phyloP scores from a whole-genome alignment of 2,113 vertebrate genomes.

The Pagrus major region DNA sequence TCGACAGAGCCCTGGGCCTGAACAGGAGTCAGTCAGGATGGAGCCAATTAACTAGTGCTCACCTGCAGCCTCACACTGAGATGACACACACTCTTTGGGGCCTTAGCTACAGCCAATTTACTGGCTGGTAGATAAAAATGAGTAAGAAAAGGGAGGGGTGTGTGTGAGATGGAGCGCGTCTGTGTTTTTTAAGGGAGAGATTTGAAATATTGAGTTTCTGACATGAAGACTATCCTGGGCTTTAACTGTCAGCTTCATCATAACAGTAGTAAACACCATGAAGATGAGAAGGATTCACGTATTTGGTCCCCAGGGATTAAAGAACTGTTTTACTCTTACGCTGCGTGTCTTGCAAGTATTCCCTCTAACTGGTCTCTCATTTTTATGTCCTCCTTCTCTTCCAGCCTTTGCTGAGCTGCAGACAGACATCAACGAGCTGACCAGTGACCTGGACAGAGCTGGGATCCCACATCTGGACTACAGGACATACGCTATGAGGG shows the following conservation, averaged over 20 bases:
- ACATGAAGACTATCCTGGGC: slow-evolving; percentile 65
- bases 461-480: slow-evolving; percentile 98
- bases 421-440: slow-evolving; percentile 98
- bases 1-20: slow-evolving; percentile 61
- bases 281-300: slow-evolving; percentile 58
- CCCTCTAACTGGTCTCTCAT: slow-evolving; percentile 30
- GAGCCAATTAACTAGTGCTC: slow-evolving; percentile 86
- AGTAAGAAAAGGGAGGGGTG: slow-evolving; percentile 26
- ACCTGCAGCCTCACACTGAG: slow-evolving; percentile 82
- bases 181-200: slow-evolving; percentile 26
- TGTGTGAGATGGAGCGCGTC: slow-evolving; percentile 14
- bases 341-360: slow-evolving; percentile 41
- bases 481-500: slow-evolving; percentile 96
- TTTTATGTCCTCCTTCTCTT: neutral
- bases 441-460: slow-evolving; percentile 95
- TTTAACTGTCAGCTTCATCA: slow-evolving; percentile 64
- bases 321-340: slow-evolving; percentile 41
- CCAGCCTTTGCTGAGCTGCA: slow-evolving; percentile 97
- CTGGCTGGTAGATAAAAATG: slow-evolving; percentile 66
- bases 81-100: slow-evolving; percentile 72
- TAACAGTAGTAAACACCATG: slow-evolving; percentile 50
- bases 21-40: slow-evolving; percentile 76
- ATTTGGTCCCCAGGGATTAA: slow-evolving; percentile 53
- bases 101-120: slow-evolving; percentile 74
- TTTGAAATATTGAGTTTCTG: slow-evolving; percentile 68